These are phyloP conservation scores for Gracilinanus agilis DNA, from an alignment of 2,113 vertebrate genomes.

Conservation along the genomic window DNA sequence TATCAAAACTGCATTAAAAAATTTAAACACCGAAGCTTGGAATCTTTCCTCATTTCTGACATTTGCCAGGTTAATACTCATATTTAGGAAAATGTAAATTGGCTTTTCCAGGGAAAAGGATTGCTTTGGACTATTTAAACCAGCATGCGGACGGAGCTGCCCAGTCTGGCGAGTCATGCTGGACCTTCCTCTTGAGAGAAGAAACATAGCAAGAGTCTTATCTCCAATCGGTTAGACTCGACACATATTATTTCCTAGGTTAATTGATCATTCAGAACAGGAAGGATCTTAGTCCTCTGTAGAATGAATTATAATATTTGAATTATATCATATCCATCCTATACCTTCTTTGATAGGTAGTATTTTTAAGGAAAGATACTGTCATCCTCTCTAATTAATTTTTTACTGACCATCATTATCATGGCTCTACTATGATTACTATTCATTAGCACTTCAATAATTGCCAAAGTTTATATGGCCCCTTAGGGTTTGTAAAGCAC, in stretches of 20 bases:
- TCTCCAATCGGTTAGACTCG: slow-evolving; percentile 36
- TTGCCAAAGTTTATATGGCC: neutral
- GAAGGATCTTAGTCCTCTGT: slow-evolving; percentile 15
- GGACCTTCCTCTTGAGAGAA: neutral
- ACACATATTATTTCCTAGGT: slow-evolving; percentile 28
- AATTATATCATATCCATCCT: slow-evolving; percentile 5
- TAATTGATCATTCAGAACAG: slow-evolving; percentile 20
- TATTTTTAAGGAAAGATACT: slow-evolving; percentile 68
- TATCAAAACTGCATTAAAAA: slow-evolving; percentile 39
- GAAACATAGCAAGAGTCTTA: slow-evolving; percentile 36
- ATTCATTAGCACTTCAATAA: slow-evolving; percentile 53
- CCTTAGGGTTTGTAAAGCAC: neutral
- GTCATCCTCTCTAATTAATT: slow-evolving; percentile 76
- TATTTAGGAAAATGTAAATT: neutral
- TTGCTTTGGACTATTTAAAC: slow-evolving; percentile 53
- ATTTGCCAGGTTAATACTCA: slow-evolving; percentile 16
- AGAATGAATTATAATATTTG: slow-evolving; percentile 55
- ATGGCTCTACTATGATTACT: slow-evolving; percentile 74
- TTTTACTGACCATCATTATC: slow-evolving; percentile 69
- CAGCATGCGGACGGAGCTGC: neutral
- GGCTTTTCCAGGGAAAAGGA: slow-evolving; percentile 53
- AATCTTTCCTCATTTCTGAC: neutral
- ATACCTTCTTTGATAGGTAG: slow-evolving; percentile 61
- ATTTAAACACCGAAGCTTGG: neutral
- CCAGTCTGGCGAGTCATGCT: slow-evolving; percentile 31